Conservation (phyloP, 1,140 invertebrate genomes). For the Drosophila guanche region DNA sequence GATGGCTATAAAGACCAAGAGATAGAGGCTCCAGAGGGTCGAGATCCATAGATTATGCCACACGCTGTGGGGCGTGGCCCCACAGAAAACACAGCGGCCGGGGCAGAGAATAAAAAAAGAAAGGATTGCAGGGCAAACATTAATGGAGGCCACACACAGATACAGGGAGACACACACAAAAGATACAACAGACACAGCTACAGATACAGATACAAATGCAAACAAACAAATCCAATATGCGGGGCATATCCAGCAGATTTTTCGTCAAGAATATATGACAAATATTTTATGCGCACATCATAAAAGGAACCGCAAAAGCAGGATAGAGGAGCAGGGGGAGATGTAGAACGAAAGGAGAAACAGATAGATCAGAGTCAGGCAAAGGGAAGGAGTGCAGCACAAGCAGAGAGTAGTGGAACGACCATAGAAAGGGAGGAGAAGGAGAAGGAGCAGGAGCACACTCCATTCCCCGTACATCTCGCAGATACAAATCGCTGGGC, state of each 20-base stretch:
- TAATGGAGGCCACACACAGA: constrained; percentile 55
- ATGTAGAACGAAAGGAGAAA: neutral
- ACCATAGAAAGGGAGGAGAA: constrained; percentile 9
- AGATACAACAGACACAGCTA: neutral
- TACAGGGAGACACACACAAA: constrained; percentile 6
- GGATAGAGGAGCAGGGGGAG: constrained; percentile 8
- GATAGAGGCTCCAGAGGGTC: constrained; percentile 26
- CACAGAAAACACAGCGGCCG: constrained; percentile 29
- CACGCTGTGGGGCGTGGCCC: constrained; percentile 69
- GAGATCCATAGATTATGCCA: constrained; percentile 71
- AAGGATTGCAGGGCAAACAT: constrained; percentile 71
- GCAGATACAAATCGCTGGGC: constrained; percentile 43
- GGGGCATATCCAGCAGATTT: constrained; percentile 54
- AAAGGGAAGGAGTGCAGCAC: constrained; percentile 22
- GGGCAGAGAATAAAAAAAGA: constrained; percentile 27
- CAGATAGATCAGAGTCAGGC: constrained; percentile 1
- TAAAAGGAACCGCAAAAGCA: constrained; percentile 71
- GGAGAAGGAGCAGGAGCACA: too few species aligned
- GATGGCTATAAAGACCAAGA: constrained; percentile 6
- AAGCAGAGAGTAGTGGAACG: neutral
- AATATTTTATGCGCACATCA: constrained; percentile 81
- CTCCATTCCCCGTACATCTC: constrained; percentile 22
- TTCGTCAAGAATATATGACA: constrained; percentile 66
- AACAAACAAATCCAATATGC: constrained; percentile 50
- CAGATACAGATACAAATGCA: constrained; percentile 15